phyloP scores from a whole-genome alignment of 53 echinoderm and acorn worm genomes.

The Antedon mediterranea region DNA sequence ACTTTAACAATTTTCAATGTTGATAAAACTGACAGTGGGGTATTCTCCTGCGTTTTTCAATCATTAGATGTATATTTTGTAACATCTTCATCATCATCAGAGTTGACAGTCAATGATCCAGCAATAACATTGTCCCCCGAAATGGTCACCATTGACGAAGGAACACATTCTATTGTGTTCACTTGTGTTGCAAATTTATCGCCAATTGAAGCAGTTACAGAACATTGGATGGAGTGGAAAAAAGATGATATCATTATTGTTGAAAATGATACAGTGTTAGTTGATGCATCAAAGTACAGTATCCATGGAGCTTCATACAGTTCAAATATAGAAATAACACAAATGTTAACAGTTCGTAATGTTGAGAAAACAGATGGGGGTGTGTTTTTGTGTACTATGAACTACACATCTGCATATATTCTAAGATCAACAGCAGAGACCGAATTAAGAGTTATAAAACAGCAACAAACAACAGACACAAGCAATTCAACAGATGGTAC shows the following conservation, averaged over 20 bases:
- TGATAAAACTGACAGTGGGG: not conserved
- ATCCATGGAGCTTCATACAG: not conserved
- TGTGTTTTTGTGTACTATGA: not conserved
- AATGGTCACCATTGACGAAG: not conserved
- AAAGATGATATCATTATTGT: not conserved
- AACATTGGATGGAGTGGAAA: not conserved
- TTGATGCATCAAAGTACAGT: not conserved
- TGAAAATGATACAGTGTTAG: not conserved
- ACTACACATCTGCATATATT: not conserved
- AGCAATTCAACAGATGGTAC: not conserved
- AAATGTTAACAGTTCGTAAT: not conserved
- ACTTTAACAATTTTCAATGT: not conserved
- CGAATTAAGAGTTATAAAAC: not conserved
- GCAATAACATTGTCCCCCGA: not conserved
- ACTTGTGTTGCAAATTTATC: not conserved
- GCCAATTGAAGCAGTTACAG: not conserved
- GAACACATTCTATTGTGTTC: not conserved
- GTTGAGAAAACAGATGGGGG: not conserved
- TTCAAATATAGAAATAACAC: not conserved
- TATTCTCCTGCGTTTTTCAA: not conserved
- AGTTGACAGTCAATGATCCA: not conserved
- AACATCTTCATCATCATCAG: not conserved
- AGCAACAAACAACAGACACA: too few species aligned
- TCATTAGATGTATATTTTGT: not conserved
- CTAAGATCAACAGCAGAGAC: not conserved